Evolutionary conservation across 2,888 invertebrate species (phyloP).

Genomic region (Stratiomys singularior): DNA sequence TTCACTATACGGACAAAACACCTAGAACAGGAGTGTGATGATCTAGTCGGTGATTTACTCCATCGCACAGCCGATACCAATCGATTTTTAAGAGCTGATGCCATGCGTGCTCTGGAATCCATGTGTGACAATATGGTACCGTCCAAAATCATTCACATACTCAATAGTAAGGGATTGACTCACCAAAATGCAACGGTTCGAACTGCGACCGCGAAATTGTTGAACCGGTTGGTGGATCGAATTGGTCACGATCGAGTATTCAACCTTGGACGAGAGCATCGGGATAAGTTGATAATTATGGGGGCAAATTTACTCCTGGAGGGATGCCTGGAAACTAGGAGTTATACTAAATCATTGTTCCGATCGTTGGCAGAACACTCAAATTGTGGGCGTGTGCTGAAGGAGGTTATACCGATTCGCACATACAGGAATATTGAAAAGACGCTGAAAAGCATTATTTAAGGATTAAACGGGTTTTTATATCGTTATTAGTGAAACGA

Average conservation of each 20-base stretch:
- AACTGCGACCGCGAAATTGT: conserved; percentile 81
- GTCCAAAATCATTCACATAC: conserved; percentile 73
- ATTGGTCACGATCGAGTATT: conserved; percentile 79
- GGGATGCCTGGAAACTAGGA: conserved; percentile 85
- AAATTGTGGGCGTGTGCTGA: conserved; percentile 79
- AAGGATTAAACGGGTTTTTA: conserved; percentile 39
- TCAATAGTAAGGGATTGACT: conserved; percentile 75
- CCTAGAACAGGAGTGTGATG: conserved; percentile 83
- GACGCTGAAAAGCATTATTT: conserved; percentile 68
- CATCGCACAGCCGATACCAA: conserved; percentile 94
- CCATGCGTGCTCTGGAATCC: conserved; percentile 77
- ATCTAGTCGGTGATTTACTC: conserved; percentile 81
- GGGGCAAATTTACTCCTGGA: conserved; percentile 87
- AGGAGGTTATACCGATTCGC: conserved; percentile 82
- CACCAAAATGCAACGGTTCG: conserved; percentile 92
- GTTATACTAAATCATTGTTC: conserved; percentile 82
- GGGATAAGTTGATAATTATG: conserved; percentile 81
- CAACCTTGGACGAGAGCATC: conserved; percentile 78
- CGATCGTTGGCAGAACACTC: conserved; percentile 76
- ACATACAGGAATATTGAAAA: conserved; percentile 87
- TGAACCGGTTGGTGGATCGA: conserved; percentile 77
- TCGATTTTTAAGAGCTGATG: conserved; percentile 90
- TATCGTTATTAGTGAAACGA: conserved; percentile 4
- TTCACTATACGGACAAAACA: conserved; percentile 73
- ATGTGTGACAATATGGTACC: conserved; percentile 83